phyloP scores from a whole-genome alignment of 2,797 vertebrate species.

The Cuniculus paca region DNA sequence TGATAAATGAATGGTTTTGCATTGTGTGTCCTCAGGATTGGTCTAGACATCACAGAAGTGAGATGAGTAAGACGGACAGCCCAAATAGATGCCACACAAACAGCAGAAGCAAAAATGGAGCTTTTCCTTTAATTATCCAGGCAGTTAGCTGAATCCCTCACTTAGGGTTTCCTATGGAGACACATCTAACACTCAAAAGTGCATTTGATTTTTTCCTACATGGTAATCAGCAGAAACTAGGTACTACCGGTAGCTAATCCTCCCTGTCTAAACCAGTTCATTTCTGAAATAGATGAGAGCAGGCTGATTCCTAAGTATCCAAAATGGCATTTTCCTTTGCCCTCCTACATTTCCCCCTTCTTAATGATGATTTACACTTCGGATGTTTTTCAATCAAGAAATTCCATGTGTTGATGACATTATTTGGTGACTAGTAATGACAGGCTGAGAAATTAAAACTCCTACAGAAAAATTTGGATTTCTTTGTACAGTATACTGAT shows the following conservation, averaged over 20 bases:
- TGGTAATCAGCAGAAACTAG: conserved; percentile 30
- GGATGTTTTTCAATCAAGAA: conserved; percentile 66
- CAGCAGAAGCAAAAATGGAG: conserved; percentile 37
- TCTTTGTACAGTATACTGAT: not conserved
- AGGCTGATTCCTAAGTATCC: conserved; percentile 23
- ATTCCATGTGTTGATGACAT: conserved; percentile 7
- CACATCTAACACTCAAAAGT: conserved; percentile 42
- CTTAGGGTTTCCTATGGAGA: conserved; percentile 50
- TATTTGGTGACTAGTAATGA: conserved; percentile 58
- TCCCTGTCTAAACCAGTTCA: not conserved
- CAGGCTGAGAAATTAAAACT: conserved; percentile 60
- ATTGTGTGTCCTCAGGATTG: not conserved
- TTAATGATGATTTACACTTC: conserved; percentile 63
- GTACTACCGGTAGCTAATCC: conserved; percentile 11
- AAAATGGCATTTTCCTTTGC: not conserved
- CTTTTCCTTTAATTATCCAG: conserved; percentile 68
- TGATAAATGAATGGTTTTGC: conserved; percentile 41
- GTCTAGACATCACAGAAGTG: conserved; percentile 18
- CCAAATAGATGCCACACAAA: conserved; percentile 27
- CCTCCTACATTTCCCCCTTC: not conserved
- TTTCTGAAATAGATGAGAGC: conserved; percentile 48
- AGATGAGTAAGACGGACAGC: conserved; percentile 46
- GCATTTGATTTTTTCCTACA: conserved; percentile 52
- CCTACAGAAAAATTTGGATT: conserved; percentile 10
- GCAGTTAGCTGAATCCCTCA: conserved; percentile 55